Evolutionary conservation across 2,113 vertebrate genomes (phyloP), one percentile per base, ranked within the genome.

Genomic region (Cranoglanis bouderius): DNA sequence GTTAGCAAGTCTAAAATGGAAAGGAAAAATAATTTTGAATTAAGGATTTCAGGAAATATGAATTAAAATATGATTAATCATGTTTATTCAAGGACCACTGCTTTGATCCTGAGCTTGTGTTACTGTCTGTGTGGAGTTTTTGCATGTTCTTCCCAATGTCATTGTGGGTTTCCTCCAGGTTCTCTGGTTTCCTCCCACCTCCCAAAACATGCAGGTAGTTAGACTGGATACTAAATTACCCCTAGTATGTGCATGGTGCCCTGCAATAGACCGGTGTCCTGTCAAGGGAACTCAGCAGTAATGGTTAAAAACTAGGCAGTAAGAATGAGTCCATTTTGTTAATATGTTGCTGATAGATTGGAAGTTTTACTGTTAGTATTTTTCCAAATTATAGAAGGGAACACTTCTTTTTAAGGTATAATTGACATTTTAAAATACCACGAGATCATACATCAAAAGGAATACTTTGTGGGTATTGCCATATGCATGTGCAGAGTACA

Each of bases 311-410:
- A 67, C 65, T 67, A 67, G n/a, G n/a, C 59, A 63, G 59, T 29
- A 29, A 8, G 2, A 29, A 24, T 29, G 1, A 10, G 59, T 1
- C 9, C 2, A 26, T 63, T 63, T 24, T 85, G 46, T 29, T 40
- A 88, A 75, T 49, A 6, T 59, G 26, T 84, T 59, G 51, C 74
- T 82, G 82, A 89, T 77, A 82, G 75, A 59, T 75, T 85, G 67
- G 72, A 63, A 35, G 65, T 38, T 32, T n/a, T 65, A 32, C 4
- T 4, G 29, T 65, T 65, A 65, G 32, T 65, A 4, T 65, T 65
- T 65, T 65, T 65, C 29, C 29, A n/a, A n/a, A 5, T 1, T 3
- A 16, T 18, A 16, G 6, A 70, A 35, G n/a, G 3, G n/a, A 65
- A n/a, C 32, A 70, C 65, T 18, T 74, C 13, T 32, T 67, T n/a